Base-by-base conservation (phyloP, 30 jellyfish, hydroid and myxozoan genomes). In the Sanderia malayensis region DNA sequence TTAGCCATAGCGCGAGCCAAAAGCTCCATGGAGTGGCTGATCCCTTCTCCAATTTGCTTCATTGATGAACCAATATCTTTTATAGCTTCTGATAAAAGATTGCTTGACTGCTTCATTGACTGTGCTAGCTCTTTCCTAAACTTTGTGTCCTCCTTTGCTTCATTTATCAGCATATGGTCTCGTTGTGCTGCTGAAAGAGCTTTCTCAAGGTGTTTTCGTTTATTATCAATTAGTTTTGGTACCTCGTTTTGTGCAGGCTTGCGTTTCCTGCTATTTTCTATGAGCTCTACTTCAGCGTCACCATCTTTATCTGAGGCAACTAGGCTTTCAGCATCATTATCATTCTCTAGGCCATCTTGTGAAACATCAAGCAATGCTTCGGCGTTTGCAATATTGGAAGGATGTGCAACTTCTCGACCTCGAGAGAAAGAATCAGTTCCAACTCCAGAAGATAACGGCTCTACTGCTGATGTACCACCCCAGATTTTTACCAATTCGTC, bases 401-500 rank as follows among this genome's bases (percentile, higher is more conserved):
- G 7, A 49, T 18, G 24, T 9, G 64, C 64, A 49, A 49, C 64
- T 8, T 49, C 27, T 49, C 24, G 64, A 49, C 64, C 11, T 8
- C 2, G 18, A 49, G 64, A 49, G 55, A 41, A 15, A 41, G 55
- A 41, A 6, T 73, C 85, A 30, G 82, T 67, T 46, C 71, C 88
- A 26, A 86, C 58, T 18, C 93, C 96, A 71, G 61, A 59, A 44
- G 73, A 64, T 47, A 86, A 70, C 2, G 89, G 64, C 21, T 20
- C 85, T 11, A 66, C 85, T 37, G 86, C 15, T 55, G 96, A 73
- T 31, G 87, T 41, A 24, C 96, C 93, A 19, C 78, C 95, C 85
- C 69, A 84, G 29, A 84, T 61, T 25, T 20, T 58, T 58, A 46
- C 80, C 76, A 74, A 55, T 0, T 45, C 58, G 25, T 76, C 96